These are phyloP conservation scores for Epinotia ramella DNA, from an alignment of 2,888 invertebrate species.

Conservation along the genomic window DNA sequence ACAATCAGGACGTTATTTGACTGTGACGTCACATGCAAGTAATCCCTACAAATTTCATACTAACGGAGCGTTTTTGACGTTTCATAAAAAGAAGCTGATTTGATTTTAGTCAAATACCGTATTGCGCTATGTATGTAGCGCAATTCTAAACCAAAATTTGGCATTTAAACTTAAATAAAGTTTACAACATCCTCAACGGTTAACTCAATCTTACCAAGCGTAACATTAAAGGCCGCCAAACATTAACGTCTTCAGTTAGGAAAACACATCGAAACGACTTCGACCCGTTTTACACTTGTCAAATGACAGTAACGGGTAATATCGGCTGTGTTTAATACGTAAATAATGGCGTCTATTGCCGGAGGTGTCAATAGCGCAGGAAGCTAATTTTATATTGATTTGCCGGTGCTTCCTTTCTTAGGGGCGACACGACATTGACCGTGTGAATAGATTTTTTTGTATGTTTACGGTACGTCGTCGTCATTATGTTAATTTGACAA, in stretches of 20 bases:
- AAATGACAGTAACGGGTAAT: slow-evolving; percentile 32
- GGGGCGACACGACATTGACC: slow-evolving; percentile 23
- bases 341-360: slow-evolving; percentile 74
- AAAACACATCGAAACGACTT: slow-evolving; percentile 2
- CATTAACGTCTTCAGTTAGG: not conserved
- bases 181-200: not conserved
- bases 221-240: slow-evolving; percentile 7
- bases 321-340: slow-evolving; percentile 57
- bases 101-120: too few relatives aligned
- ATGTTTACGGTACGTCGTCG: slow-evolving; percentile 7
- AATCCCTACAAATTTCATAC: too few relatives aligned
- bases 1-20: too few relatives aligned
- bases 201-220: not conserved
- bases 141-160: too few relatives aligned
- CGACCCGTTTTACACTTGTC: slow-evolving; percentile 23
- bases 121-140: too few relatives aligned
- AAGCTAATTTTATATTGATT: slow-evolving; percentile 64
- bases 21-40: too few relatives aligned
- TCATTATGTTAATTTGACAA: not conserved
- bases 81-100: too few relatives aligned
- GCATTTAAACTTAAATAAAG: too few relatives aligned
- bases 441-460: slow-evolving; percentile 30
- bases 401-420: slow-evolving; percentile 42
- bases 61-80: too few relatives aligned
- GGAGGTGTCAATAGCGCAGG: slow-evolving; percentile 61